Evolutionary conservation across 1,140 invertebrate species (phyloP).

Genomic region (Drepana arcuata): DNA sequence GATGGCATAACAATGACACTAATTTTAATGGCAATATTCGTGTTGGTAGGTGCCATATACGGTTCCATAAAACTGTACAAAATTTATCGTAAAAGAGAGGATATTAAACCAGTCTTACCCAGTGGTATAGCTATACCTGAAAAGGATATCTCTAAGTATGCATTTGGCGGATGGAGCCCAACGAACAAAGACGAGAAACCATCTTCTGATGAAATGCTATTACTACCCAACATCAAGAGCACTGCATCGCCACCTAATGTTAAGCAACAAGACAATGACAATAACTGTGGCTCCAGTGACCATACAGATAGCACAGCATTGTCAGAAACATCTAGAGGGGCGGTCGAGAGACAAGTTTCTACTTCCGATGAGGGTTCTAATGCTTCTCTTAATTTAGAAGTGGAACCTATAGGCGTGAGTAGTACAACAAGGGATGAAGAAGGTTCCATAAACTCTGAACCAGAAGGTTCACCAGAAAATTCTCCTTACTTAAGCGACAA

Average conservation of each 20-base stretch:
- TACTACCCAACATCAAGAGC: conserved; percentile 47
- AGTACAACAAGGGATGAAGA: conserved; percentile 27
- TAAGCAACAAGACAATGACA: conserved; percentile 44
- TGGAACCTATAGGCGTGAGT: conserved; percentile 28
- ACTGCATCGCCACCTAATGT: conserved; percentile 33
- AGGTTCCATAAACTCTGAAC: conserved; percentile 31
- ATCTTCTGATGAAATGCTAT: conserved; percentile 54
- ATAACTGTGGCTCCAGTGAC: conserved; percentile 53
- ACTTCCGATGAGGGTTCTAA: conserved; percentile 54
- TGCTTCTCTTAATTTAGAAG: conserved; percentile 48
- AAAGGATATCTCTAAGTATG: conserved; percentile 56
- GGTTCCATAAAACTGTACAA: conserved; percentile 48
- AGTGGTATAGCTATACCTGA: conserved; percentile 52
- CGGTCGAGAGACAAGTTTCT: conserved; percentile 42
- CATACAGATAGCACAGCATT: conserved; percentile 60
- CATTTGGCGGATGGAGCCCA: conserved; percentile 48
- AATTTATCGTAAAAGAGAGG: conserved; percentile 60
- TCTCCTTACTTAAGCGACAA: conserved; percentile 40
- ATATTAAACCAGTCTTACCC: conserved; percentile 62
- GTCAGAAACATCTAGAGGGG: conserved; percentile 46
- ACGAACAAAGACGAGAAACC: conserved; percentile 57
- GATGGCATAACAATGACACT: conserved; percentile 40
- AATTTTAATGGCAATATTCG: conserved; percentile 43
- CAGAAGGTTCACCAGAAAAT: conserved; percentile 32
- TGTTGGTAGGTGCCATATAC: conserved; percentile 36